Base-by-base conservation (phyloP, 2,888 invertebrate species). In the Teleogryllus oceanicus region DNA sequence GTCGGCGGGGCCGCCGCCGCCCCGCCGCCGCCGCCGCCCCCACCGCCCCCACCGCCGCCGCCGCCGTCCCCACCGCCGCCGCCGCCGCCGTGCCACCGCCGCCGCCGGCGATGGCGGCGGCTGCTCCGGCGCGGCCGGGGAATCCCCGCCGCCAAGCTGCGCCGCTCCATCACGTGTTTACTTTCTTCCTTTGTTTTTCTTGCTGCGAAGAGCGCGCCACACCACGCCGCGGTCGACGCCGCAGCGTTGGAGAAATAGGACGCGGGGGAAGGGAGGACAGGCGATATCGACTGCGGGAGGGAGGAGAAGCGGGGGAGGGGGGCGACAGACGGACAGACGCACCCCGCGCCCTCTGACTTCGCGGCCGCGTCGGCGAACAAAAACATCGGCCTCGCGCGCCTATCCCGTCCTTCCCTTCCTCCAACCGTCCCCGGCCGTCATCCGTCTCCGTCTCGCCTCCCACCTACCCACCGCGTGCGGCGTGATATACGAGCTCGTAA, bases 401-500 rank as follows among this genome's bases (percentile, higher is more conserved):
- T 62, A n/a, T 13, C 62, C 13, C 62, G 16, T 13, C 62, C n/a
- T n/a, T n/a, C n/a, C n/a, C n/a, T n/a, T n/a, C n/a, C n/a, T n/a
- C 16, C n/a, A 13, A 62, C 62, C 62, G 16, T 62, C 62, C 62
- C 3, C 62, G 16, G n/a, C 62, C 62, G 62, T 62, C n/a, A n/a
- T 13, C 62, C n/a, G 3, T 8, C 62, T 18, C 62, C 62, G 16
- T 62, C 62, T 8, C n/a, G 16, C 16, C 62, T 62, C 62, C 62
- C 8, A 13, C 62, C 62, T n/a, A 62, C 13, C 13, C 62, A 5
- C 62, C 13, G 16, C 13, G 16, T 62, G 16, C 62, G n/a, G 62
- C 13, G 62, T 62, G 62, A 62, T 62, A 62, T 62, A 62, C 62
- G 62, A 62, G 62, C 62, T 62, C 62, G 62, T 62, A 62, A 62